Conservation (phyloP, 2,113 vertebrate species). For the Maccullochella peelii region DNA sequence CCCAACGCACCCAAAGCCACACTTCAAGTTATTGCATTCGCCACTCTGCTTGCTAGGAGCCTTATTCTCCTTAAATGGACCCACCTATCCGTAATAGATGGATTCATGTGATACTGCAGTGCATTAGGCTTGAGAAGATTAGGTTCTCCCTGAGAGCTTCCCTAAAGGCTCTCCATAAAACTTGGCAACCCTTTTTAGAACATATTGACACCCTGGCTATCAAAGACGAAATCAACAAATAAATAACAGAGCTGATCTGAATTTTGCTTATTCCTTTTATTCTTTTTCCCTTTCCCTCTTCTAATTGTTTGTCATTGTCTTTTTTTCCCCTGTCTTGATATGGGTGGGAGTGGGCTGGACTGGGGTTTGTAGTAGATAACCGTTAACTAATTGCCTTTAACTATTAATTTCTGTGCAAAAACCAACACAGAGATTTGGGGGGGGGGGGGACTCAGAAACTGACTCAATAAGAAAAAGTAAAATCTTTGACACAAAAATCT, state of each 20-base stretch:
- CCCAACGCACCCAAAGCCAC: background rate
- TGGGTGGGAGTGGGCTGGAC: too few species aligned
- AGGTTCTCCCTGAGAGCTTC: slow-evolving; percentile 1
- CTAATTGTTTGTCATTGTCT: too few species aligned
- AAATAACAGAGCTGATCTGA: too few species aligned
- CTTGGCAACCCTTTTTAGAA: background rate
- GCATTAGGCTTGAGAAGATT: background rate
- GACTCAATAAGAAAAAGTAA: background rate
- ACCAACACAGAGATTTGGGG: too few species aligned
- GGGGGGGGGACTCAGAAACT: background rate
- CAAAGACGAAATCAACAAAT: too few species aligned
- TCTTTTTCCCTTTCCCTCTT: too few species aligned
- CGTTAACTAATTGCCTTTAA: too few species aligned
- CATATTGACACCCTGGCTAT: too few species aligned
- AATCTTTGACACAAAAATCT: background rate
- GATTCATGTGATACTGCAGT: slow-evolving; percentile 4
- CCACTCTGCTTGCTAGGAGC: background rate
- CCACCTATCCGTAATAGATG: slow-evolving; percentile 17
- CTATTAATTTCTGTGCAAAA: too few species aligned
- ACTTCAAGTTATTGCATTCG: background rate
- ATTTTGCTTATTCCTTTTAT: too few species aligned
- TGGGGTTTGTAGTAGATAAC: too few species aligned
- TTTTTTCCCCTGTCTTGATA: too few species aligned
- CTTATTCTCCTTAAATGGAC: slow-evolving; percentile 1
- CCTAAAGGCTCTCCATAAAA: background rate